These are phyloP conservation scores for Pocota personata DNA, from an alignment of 2,888 invertebrate species.

Conservation along the genomic window DNA sequence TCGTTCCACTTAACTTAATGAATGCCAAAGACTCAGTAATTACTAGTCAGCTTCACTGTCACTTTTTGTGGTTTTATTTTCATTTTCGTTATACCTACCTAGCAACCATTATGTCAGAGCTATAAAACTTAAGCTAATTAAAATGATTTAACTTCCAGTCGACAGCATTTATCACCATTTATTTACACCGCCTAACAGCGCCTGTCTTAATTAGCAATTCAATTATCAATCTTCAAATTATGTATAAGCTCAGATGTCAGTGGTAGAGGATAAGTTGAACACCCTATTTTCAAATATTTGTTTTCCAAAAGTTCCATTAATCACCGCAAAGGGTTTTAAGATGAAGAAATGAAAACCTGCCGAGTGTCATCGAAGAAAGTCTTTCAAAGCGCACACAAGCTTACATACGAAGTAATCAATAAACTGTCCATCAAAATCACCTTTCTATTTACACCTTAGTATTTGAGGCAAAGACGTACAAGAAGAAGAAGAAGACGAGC, in stretches of 20 bases:
- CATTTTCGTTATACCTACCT: neutral
- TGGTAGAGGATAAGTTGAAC: neutral
- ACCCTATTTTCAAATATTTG: neutral
- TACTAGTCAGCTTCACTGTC: neutral
- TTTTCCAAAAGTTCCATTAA: neutral
- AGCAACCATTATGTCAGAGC: neutral
- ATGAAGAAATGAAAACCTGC: neutral
- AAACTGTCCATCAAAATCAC: slow-evolving; percentile 38
- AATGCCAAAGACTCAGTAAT: neutral
- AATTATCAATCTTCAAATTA: neutral
- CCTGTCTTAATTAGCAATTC: neutral
- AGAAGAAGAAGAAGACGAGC: neutral
- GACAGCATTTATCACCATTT: neutral
- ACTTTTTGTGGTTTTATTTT: neutral
- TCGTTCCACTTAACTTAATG: neutral
- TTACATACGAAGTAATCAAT: slow-evolving; percentile 1
- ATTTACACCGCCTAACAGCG: neutral
- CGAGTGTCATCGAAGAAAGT: slow-evolving; percentile 31
- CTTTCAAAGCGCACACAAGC: neutral
- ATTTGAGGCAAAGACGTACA: neutral
- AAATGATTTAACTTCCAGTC: neutral
- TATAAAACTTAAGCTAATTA: neutral
- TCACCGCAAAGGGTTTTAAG: neutral
- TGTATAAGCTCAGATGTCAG: neutral
- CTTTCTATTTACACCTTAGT: slow-evolving; percentile 45